Evolutionary conservation across 92 coral and sea anemone species (phyloP).

Genomic region (Paramuricea clavata): DNA sequence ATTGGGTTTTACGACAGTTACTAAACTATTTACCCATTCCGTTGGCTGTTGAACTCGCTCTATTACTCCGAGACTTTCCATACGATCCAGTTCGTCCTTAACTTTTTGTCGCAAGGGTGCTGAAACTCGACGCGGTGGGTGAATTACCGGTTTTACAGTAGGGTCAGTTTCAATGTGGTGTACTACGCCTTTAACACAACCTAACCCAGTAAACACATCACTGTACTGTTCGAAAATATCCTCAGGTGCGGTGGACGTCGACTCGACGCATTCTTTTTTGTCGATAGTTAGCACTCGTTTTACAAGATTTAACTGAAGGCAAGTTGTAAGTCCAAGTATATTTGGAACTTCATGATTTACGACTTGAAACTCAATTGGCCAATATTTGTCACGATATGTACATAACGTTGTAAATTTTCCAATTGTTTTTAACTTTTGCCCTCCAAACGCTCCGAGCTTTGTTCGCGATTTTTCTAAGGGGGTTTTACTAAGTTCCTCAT

Average conservation of each 20-base stretch:
- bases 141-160: slow-evolving; percentile 24
- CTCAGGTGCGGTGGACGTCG: background rate
- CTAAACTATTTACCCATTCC: slow-evolving; percentile 46
- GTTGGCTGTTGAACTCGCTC: slow-evolving; percentile 44
- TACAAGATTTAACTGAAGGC: slow-evolving; percentile 4
- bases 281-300: slow-evolving; percentile 9
- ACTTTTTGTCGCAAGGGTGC: slow-evolving; percentile 14
- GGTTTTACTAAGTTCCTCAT: background rate
- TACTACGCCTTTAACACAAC: background rate
- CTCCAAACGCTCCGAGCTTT: slow-evolving; percentile 21
- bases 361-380: slow-evolving; percentile 38
- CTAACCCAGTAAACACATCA: slow-evolving; percentile 11
- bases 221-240: background rate
- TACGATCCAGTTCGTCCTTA: slow-evolving; percentile 38
- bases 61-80: slow-evolving; percentile 45
- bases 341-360: slow-evolving; percentile 6
- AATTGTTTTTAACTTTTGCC: slow-evolving; percentile 1
- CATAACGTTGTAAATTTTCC: slow-evolving; percentile 7
- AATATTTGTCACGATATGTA: background rate
- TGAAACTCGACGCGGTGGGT: slow-evolving; percentile 34
- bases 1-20: slow-evolving; percentile 36
- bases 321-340: slow-evolving; percentile 9
- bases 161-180: slow-evolving; percentile 43
- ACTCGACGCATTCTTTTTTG: background rate
- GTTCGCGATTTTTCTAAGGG: background rate